Evolutionary conservation across 1,140 invertebrate genomes (phyloP).

Genomic region (Drosophila erecta): DNA sequence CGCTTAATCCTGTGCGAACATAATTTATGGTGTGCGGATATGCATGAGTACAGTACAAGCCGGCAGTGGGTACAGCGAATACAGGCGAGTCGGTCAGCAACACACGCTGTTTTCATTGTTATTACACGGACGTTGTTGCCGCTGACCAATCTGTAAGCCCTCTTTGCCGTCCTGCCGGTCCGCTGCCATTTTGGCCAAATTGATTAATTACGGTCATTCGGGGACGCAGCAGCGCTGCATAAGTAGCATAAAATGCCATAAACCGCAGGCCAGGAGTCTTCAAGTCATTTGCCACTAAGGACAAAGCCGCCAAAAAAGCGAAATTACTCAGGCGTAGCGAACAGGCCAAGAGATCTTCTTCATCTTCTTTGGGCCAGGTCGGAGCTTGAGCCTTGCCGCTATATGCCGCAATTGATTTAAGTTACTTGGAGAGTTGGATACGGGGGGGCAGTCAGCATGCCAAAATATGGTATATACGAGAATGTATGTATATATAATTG

Average conservation of each 20-base stretch:
- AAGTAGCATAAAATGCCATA: constrained; percentile 80
- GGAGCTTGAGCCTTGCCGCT: constrained; percentile 43
- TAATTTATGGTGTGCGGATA: constrained; percentile 83
- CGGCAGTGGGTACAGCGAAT: neutral
- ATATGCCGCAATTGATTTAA: constrained; percentile 78
- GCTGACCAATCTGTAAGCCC: constrained; percentile 62
- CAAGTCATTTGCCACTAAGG: constrained; percentile 79
- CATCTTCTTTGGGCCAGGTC: constrained; percentile 31
- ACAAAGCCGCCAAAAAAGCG: constrained; percentile 75
- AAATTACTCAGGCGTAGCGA: constrained; percentile 78
- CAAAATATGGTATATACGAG: constrained; percentile 9
- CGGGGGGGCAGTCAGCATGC: neutral
- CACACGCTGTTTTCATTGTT: constrained; percentile 80
- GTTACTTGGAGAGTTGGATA: constrained; percentile 49
- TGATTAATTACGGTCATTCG: constrained; percentile 83
- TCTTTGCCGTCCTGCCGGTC: constrained; percentile 1
- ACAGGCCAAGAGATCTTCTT: constrained; percentile 29
- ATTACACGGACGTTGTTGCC: constrained; percentile 80
- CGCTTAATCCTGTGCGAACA: constrained; percentile 83
- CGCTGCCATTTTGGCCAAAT: constrained; percentile 77
- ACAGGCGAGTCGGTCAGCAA: constrained; percentile 27
- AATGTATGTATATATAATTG: constrained; percentile 52
- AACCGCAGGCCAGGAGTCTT: constrained; percentile 49
- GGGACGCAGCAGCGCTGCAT: constrained; percentile 53
- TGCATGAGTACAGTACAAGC: constrained; percentile 67